A percentile compares a stretch with the other conserved stretches of the same genome.
Conservation (phyloP, 2,888 invertebrate species). For the Lepas anatifera region DNA sequence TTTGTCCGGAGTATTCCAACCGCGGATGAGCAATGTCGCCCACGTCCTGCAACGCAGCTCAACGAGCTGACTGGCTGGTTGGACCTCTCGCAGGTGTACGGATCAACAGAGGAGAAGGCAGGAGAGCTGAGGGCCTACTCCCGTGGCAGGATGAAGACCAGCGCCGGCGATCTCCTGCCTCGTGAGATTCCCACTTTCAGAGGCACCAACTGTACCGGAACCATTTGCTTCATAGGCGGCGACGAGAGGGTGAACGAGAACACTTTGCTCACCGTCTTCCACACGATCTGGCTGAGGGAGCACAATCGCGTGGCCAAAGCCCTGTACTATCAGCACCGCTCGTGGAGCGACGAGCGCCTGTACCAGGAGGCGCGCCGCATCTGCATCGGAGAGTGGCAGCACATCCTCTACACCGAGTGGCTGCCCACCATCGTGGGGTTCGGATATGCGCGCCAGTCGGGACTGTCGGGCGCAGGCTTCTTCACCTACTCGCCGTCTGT, state of each 20-base stretch:
- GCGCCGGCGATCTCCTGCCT: background rate
- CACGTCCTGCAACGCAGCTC: background rate
- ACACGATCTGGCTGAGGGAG: conserved; percentile 59
- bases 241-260: conserved; percentile 9
- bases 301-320: conserved; percentile 58
- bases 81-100: conserved; percentile 3
- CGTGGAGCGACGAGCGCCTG: conserved; percentile 54
- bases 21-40: background rate
- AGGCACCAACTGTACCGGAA: background rate
- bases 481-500: background rate
- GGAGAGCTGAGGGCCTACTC: background rate
- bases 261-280: conserved; percentile 30
- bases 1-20: conserved; percentile 17
- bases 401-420: conserved; percentile 66
- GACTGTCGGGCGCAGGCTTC: background rate
- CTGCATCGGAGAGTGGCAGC: conserved; percentile 59
- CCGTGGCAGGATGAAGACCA: background rate
- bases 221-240: background rate
- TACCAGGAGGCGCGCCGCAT: conserved; percentile 62
- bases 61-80: background rate
- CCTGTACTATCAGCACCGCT: background rate
- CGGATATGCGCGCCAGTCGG: background rate
- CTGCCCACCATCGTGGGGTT: conserved; percentile 58
- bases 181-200: background rate
- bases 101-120: background rate